Evolutionary conservation across 2,113 vertebrate genomes (phyloP).

Genomic region (Thalassarche chlororhynchos): DNA sequence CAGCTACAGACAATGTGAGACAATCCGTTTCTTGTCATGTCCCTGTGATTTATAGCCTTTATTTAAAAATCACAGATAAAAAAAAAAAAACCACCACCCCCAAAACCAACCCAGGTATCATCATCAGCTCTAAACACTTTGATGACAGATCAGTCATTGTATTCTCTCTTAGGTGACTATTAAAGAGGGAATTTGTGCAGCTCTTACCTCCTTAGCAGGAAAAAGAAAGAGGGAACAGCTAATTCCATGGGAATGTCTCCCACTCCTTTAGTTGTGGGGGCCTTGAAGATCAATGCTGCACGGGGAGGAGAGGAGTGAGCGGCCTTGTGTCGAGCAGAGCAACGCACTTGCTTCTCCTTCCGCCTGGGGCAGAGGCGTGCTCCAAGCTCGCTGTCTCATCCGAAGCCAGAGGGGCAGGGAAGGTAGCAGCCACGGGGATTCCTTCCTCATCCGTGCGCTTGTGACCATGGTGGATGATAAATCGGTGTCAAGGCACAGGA

Average conservation of each 20-base stretch:
- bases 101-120: neutral
- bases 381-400: neutral
- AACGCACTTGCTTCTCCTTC: neutral
- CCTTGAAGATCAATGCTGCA: neutral
- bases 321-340: neutral
- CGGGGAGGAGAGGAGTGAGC: neutral
- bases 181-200: neutral
- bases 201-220: neutral
- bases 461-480: neutral
- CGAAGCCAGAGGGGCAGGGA: neutral
- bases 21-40: neutral
- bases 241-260: neutral
- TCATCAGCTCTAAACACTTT: neutral
- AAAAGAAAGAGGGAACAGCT: neutral
- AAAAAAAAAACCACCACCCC: neutral
- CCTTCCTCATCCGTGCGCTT: neutral
- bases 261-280: neutral
- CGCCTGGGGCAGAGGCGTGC: neutral
- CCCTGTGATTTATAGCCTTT: neutral
- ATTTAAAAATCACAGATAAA: neutral
- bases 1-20: neutral
- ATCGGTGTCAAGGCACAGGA: fast-evolving
- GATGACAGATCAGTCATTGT: neutral
- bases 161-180: neutral
- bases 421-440: neutral